A percentile compares a stretch with the other conserved stretches of the same genome.
These are phyloP conservation scores for Euphonia xanthogaster DNA, from an alignment of 2,797 vertebrate species.

Conservation along the genomic window DNA sequence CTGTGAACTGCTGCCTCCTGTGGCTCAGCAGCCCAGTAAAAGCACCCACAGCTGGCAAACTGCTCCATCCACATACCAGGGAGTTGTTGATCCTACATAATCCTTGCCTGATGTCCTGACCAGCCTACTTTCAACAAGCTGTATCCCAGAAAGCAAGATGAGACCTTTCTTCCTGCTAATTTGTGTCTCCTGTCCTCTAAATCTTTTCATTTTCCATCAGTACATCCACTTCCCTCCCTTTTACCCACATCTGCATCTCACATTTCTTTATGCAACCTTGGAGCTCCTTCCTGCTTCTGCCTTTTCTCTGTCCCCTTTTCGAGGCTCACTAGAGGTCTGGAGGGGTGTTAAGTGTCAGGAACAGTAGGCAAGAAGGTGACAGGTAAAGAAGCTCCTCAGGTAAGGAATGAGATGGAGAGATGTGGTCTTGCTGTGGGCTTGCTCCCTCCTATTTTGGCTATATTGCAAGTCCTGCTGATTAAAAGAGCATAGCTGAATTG, in stretches of 20 bases:
- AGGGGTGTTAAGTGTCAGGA: background rate
- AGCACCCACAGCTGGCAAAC: background rate
- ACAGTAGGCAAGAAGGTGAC: background rate
- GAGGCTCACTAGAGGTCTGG: background rate
- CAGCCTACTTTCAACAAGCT: background rate
- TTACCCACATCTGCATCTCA: background rate
- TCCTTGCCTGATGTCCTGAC: background rate
- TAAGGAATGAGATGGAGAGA: background rate
- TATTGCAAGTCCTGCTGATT: background rate
- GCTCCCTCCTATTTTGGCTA: background rate
- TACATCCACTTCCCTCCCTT: background rate
- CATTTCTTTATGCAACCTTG: background rate
- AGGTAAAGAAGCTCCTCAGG: background rate
- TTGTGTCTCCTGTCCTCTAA: background rate
- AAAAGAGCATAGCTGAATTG: background rate
- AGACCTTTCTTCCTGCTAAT: background rate
- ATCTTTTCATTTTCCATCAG: background rate
- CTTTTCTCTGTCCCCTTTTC: background rate
- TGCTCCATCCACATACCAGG: accelerated
- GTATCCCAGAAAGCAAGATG: background rate
- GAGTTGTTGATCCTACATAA: background rate
- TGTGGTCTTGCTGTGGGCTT: background rate
- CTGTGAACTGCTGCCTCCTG: background rate
- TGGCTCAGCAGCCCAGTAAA: background rate
- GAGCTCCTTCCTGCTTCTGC: background rate